A percentile compares a stretch with the other conserved stretches of the same genome.
Evolutionary conservation across 1,140 invertebrate species (phyloP).

Genomic region (Drosophila elegans): DNA sequence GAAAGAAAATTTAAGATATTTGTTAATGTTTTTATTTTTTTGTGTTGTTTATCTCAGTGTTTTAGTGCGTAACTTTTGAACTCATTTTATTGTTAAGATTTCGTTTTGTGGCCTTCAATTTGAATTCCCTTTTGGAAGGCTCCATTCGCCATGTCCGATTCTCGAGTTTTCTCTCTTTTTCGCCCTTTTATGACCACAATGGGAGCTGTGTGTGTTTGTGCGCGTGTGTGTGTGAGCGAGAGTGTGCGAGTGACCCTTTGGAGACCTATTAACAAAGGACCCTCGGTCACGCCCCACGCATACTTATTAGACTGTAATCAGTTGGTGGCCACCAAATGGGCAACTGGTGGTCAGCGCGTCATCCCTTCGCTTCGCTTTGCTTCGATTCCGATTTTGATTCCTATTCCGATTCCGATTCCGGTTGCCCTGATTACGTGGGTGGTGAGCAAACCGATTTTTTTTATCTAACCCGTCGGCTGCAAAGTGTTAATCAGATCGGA

Average conservation of each 20-base stretch:
- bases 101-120: slow-evolving; percentile 69
- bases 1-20: not conserved
- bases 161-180: slow-evolving; percentile 2
- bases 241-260: slow-evolving; percentile 51
- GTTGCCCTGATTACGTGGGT: slow-evolving; percentile 44
- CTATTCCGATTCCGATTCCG: slow-evolving; percentile 21
- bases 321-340: slow-evolving; percentile 70
- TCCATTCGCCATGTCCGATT: too few species aligned
- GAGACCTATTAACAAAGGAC: slow-evolving; percentile 75
- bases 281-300: slow-evolving; percentile 71
- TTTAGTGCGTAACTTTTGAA: slow-evolving; percentile 51
- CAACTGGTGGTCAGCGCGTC: slow-evolving; percentile 63
- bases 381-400: slow-evolving; percentile 14
- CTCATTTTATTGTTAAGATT: slow-evolving; percentile 75
- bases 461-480: slow-evolving; percentile 22
- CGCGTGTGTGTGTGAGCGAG: slow-evolving; percentile 13
- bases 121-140: slow-evolving; percentile 50
- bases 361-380: slow-evolving; percentile 2
- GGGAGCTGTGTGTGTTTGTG: slow-evolving; percentile 16
- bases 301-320: slow-evolving; percentile 82
- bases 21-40: not conserved
- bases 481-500: slow-evolving; percentile 49
- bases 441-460: slow-evolving; percentile 46
- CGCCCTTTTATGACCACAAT: slow-evolving; percentile 51
- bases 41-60: slow-evolving; percentile 19